Evolutionary conservation across 2,888 invertebrate species (phyloP).

Genomic region (Lithodes maja): DNA sequence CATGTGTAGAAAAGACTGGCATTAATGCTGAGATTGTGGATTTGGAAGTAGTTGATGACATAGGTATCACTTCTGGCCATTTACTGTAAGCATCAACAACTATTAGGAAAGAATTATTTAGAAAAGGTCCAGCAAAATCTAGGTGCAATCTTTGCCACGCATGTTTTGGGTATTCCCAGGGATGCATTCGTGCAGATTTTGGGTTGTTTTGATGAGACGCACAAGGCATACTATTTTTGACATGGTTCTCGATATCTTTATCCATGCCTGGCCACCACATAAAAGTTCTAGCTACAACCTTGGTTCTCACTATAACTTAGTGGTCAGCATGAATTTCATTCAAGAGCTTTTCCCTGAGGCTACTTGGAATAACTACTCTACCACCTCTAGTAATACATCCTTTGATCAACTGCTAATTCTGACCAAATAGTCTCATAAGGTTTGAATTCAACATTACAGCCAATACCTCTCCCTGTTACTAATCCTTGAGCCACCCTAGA

Average conservation of each 20-base stretch:
- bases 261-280: constrained; percentile 45
- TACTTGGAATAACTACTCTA: constrained; percentile 10
- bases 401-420: background rate
- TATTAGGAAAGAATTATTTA: constrained; percentile 70
- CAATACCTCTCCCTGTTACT: background rate
- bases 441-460: constrained; percentile 2
- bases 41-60: constrained; percentile 50
- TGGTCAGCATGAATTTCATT: constrained; percentile 36
- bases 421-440: background rate
- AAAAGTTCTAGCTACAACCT: constrained; percentile 20
- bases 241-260: constrained; percentile 6
- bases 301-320: constrained; percentile 28
- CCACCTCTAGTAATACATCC: background rate
- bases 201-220: background rate
- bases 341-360: background rate
- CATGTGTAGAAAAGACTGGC: constrained; percentile 70
- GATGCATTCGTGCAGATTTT: constrained; percentile 58
- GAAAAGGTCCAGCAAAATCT: constrained; percentile 73
- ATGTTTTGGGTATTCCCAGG: constrained; percentile 71
- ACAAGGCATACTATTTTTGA: background rate
- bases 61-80: constrained; percentile 62
- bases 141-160: constrained; percentile 73
- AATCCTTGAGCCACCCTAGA: background rate
- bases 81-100: constrained; percentile 71
- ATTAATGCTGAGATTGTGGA: constrained; percentile 66